Evolutionary conservation across 2,113 vertebrate species (phyloP), one percentile per base, ranked within the genome.

Genomic region (Trematocara variabile): DNA sequence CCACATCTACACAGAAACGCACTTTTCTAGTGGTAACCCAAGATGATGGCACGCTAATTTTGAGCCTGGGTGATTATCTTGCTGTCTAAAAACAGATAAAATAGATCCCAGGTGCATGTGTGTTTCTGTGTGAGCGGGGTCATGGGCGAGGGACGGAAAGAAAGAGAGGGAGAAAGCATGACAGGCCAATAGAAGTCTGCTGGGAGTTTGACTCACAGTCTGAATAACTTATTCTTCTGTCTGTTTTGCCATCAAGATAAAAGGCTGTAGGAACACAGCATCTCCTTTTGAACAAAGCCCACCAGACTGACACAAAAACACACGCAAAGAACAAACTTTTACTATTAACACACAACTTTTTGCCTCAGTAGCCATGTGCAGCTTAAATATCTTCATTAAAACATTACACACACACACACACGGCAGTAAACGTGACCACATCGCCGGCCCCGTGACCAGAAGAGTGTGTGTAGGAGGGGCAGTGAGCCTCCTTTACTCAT

Each of bases 51-150:
- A 87, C 80, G 39, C 94, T 94, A 92, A 95, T 95, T 95, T 91
- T 86, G 87, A 87, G 85, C 91, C n/a, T 8, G 86, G 78, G 81
- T 89, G 94, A 94, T 96, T 95, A 95, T 90, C 92, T 83, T 44
- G 73, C 58, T 63, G 88, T 87, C 91, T 92, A 91, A 94, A 94
- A 94, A 93, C 89, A 94, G 91, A 94, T 92, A 85, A 93, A 95
- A 96, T 95, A 89, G 90, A 92, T 94, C 81, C 93, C 95, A 96
- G 95, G 93, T 96, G 95, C 81, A 28, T 91, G 92, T 80, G 87
- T 90, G 75, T 91, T 79, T 87, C 63, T 89, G 92, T 83, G 84
- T 86, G 77, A 63, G 85, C 53, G 75, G 78, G 92, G 75, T 93
- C 93, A 87, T 60, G 90, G 92, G 44, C 44, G 16, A 95, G 81